Base-by-base conservation (phyloP, 2,888 invertebrate genomes). In the Drosophila formosana region DNA sequence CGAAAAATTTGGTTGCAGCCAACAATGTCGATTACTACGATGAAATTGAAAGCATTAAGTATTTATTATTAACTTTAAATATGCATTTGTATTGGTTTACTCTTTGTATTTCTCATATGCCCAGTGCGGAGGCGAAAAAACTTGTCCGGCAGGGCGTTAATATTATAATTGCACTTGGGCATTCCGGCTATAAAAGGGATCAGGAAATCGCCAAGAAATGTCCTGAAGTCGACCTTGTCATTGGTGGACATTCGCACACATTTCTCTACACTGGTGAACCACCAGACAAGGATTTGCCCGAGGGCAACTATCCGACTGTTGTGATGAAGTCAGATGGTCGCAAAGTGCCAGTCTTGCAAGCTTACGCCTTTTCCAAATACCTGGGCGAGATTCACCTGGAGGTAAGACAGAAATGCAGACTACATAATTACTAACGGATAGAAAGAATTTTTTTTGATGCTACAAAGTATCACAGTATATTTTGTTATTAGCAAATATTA, bases 221-320 rank as follows among this genome's bases (percentile, higher is more conserved):
- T 1, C 95, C 95, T 11, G 95, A 95, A 23, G 94, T 98, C 9
- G 98, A 98, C 92, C 91, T 97, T 37, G 97, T 98, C 0, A 95
- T 98, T 65, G 98, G 98, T 6, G 98, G 98, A 0, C 98, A 98
- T 89, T 96, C 97, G 0, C 96, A 98, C 90, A 97, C 98, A 0
- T 98, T 98, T 91, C 93, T 98, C 9, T 98, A 96, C 93, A 96
- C 95, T 72, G 97, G 96, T 90, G 92, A 0, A 93, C 82, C 0
- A 34, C 86, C 23, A 69, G 80, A 8, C 4, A 49, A 26, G 13
- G 53, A 70, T 0, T 43, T 69, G 32, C 72, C 87, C 0, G 80
- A 88, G 37, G 97, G 96, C 0, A 94, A 94, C 0, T 98, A 98
- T 92, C 98, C 98, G 0, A 95, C 94, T 0, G 93, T 95, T 34